phyloP scores from a whole-genome alignment of 1,140 invertebrate species.

The Nixonia krombeini region DNA sequence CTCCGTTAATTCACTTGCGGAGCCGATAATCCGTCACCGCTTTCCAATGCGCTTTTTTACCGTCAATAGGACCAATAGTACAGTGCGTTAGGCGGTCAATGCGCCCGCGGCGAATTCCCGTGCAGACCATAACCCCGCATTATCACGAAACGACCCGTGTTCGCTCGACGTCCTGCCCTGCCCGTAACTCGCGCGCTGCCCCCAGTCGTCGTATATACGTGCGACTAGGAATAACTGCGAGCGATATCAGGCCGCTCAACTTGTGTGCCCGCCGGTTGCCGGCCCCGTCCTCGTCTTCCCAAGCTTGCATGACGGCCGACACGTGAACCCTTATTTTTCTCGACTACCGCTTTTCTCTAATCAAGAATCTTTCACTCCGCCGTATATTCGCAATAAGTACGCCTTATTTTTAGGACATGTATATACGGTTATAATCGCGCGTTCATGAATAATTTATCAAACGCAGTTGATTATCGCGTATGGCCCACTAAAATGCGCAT shows the following conservation, averaged over 20 bases:
- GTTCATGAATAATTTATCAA: too few relatives aligned
- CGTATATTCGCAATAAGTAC: too few relatives aligned
- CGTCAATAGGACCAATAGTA: slow-evolving; percentile 28
- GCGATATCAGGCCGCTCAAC: slow-evolving; percentile 34
- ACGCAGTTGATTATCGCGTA: too few relatives aligned
- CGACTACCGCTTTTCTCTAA: background rate
- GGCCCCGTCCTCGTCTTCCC: slow-evolving; percentile 27
- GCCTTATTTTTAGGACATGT: too few relatives aligned
- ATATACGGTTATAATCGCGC: too few relatives aligned
- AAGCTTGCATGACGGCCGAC: slow-evolving; percentile 25
- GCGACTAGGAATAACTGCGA: slow-evolving; percentile 25
- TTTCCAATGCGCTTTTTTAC: slow-evolving; percentile 18
- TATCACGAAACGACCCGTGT: slow-evolving; percentile 35
- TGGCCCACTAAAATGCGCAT: too few relatives aligned
- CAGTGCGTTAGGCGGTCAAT: slow-evolving; percentile 34
- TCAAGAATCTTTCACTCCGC: background rate
- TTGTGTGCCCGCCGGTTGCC: slow-evolving; percentile 27
- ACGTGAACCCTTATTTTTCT: slow-evolving; percentile 10
- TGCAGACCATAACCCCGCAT: slow-evolving; percentile 33
- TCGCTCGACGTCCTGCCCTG: slow-evolving; percentile 33
- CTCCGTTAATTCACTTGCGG: background rate
- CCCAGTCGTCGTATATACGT: slow-evolving; percentile 13
- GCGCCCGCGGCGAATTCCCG: slow-evolving; percentile 34
- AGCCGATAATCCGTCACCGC: slow-evolving; percentile 13
- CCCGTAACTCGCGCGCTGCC: slow-evolving; percentile 32